Evolutionary conservation across 2,888 invertebrate genomes (phyloP).

Genomic region (Leptarthrus brevirostris): DNA sequence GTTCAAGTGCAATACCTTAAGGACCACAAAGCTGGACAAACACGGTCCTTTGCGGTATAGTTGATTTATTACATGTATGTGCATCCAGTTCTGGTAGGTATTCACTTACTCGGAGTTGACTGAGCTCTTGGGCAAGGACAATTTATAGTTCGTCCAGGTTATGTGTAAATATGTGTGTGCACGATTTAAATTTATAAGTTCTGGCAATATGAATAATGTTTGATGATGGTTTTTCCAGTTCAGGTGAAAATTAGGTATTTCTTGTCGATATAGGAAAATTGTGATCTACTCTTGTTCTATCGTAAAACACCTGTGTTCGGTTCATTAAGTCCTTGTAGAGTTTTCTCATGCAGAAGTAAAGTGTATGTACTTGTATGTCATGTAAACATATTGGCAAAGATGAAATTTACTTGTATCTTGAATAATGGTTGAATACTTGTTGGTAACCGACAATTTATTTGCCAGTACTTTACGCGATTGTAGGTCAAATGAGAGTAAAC

Average conservation of each 20-base stretch:
- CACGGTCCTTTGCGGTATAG: conserved; percentile 1
- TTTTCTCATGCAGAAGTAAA: no score
- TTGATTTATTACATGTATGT: conserved; percentile 26
- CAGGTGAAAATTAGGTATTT: conserved; percentile 12
- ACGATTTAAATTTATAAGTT: conserved; percentile 22
- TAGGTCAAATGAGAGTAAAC: no score
- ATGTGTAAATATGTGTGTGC: not conserved
- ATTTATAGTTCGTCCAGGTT: not conserved
- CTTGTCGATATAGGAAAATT: no score
- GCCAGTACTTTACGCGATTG: no score
- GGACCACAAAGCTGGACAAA: conserved; percentile 15
- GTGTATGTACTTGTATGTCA: no score
- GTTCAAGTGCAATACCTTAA: conserved; percentile 6
- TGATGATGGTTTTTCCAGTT: conserved; percentile 8
- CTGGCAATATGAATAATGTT: conserved; percentile 8
- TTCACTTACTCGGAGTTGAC: conserved; percentile 7
- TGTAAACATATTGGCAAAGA: no score
- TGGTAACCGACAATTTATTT: no score
- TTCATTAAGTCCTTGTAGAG: no score
- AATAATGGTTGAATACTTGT: no score
- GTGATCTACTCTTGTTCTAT: no score
- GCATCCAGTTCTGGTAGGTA: not conserved
- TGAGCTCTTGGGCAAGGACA: not conserved
- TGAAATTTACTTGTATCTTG: no score
- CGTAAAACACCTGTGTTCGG: no score